These are phyloP conservation scores for Cyrtodaria siliqua DNA, from an alignment of 2,888 invertebrate species.

Conservation along the genomic window DNA sequence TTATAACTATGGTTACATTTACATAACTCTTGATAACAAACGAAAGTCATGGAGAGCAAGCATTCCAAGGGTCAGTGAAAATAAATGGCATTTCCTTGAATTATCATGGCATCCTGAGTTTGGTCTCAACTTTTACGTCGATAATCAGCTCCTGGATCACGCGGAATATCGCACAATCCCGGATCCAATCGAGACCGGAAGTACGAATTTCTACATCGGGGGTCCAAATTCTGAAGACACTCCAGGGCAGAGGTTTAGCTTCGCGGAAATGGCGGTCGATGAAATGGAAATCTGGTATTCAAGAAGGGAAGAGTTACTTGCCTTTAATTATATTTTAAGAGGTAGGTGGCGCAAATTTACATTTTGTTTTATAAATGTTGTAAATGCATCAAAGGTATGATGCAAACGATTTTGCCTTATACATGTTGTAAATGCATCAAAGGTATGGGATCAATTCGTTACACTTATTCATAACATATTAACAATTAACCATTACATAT, in stretches of 20 bases:
- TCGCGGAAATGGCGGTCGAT: slow-evolving; percentile 75
- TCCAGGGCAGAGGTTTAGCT: slow-evolving; percentile 59
- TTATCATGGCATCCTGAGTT: slow-evolving; percentile 80
- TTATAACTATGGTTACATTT: slow-evolving; percentile 75
- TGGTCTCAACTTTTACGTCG: slow-evolving; percentile 76
- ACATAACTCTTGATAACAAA: slow-evolving; percentile 66
- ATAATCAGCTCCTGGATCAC: slow-evolving; percentile 70
- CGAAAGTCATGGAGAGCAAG: slow-evolving; percentile 70
- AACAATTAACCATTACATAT: no score
- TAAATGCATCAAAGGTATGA: no score
- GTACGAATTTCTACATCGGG: slow-evolving; percentile 72
- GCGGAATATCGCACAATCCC: slow-evolving; percentile 38
- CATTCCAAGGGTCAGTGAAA: slow-evolving; percentile 61
- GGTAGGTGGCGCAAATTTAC: slow-evolving; percentile 67
- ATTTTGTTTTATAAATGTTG: neutral
- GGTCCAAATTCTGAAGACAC: slow-evolving; percentile 76
- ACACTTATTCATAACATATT: no score
- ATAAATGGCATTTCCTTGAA: slow-evolving; percentile 83
- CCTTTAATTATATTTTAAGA: slow-evolving; percentile 78
- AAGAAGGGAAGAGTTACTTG: slow-evolving; percentile 75
- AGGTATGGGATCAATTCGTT: no score
- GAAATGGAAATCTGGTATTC: slow-evolving; percentile 82
- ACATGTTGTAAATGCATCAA: no score
- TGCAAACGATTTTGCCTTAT: no score
- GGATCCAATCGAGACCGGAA: slow-evolving; percentile 26